These are phyloP conservation scores for Chaetodon auriga DNA, from an alignment of 2,113 vertebrate genomes.

Conservation along the genomic window DNA sequence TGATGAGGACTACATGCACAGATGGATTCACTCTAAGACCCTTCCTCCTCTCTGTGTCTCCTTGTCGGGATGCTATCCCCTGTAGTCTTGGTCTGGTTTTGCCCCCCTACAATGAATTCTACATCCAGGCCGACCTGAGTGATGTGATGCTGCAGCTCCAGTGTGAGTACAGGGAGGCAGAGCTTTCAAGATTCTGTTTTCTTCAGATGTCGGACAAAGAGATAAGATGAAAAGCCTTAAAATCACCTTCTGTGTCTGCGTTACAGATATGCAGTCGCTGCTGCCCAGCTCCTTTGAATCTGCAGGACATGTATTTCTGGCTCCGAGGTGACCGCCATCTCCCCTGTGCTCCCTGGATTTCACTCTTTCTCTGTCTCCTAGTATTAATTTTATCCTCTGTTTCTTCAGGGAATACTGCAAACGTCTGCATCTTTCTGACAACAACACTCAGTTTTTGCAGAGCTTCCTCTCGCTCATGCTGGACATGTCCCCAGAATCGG, in stretches of 20 bases:
- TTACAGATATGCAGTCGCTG: conserved; percentile 98
- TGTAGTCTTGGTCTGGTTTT: conserved; percentile 94
- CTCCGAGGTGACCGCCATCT: conserved; percentile 88
- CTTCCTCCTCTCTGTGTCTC: not conserved
- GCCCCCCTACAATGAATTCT: conserved; percentile 93
- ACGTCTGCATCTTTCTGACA: conserved; percentile 94
- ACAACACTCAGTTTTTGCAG: conserved; percentile 98
- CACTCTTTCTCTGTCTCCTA: not conserved
- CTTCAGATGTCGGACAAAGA: not conserved
- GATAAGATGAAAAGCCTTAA: not conserved
- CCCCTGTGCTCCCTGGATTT: not conserved
- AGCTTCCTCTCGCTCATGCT: conserved; percentile 98
- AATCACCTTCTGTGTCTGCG: conserved; percentile 85
- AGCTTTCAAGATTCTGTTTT: conserved; percentile 29
- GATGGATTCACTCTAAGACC: not conserved
- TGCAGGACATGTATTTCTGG: conserved; percentile 97
- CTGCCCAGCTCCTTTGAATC: conserved; percentile 97
- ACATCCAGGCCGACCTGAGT: conserved; percentile 97
- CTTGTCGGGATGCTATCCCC: conserved; percentile 34
- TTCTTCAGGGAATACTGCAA: conserved; percentile 95
- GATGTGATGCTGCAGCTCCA: conserved; percentile 99
- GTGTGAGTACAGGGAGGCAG: conserved; percentile 89
- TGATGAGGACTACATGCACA: not conserved
- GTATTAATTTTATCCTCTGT: conserved; percentile 19
- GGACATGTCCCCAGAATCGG: conserved; percentile 96